phyloP scores from a whole-genome alignment of 2,888 invertebrate genomes.

The Caenorhabditis macrosperma region DNA sequence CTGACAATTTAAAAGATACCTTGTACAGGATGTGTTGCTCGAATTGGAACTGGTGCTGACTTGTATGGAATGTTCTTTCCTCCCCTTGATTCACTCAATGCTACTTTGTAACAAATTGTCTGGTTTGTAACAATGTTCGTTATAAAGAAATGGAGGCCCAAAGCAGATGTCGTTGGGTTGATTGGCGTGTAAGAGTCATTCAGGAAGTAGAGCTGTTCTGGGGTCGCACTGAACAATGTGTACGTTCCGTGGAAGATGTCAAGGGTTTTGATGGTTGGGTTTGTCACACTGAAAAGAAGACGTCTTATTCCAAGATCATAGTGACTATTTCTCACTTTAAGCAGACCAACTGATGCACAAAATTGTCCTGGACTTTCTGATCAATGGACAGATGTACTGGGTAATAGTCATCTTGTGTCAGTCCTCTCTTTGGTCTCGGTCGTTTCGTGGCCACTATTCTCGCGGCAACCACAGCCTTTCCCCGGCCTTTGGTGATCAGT shows the following conservation, averaged over 20 bases:
- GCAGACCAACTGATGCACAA: constrained; percentile 73
- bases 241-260: constrained; percentile 77
- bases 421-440: constrained; percentile 60
- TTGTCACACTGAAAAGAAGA: constrained; percentile 56
- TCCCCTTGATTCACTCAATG: constrained; percentile 66
- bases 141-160: constrained; percentile 65
- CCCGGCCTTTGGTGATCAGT: constrained; percentile 66
- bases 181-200: constrained; percentile 41
- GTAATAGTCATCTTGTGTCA: constrained; percentile 68
- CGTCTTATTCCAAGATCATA: neutral
- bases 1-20: constrained; percentile 46
- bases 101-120: constrained; percentile 64
- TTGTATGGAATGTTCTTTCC: constrained; percentile 66
- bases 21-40: constrained; percentile 68
- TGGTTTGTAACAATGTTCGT: constrained; percentile 40
- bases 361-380: constrained; percentile 51
- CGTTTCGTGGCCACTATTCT: constrained; percentile 71
- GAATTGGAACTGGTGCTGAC: constrained; percentile 75
- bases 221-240: constrained; percentile 72
- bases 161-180: constrained; percentile 51
- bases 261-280: constrained; percentile 67
- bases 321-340: constrained; percentile 61
- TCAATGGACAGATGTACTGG: constrained; percentile 72
- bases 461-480: constrained; percentile 72
- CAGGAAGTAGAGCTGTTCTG: constrained; percentile 36